These are phyloP conservation scores for Drosophila sproati DNA, from an alignment of 1,140 invertebrate genomes.

Conservation along the genomic window DNA sequence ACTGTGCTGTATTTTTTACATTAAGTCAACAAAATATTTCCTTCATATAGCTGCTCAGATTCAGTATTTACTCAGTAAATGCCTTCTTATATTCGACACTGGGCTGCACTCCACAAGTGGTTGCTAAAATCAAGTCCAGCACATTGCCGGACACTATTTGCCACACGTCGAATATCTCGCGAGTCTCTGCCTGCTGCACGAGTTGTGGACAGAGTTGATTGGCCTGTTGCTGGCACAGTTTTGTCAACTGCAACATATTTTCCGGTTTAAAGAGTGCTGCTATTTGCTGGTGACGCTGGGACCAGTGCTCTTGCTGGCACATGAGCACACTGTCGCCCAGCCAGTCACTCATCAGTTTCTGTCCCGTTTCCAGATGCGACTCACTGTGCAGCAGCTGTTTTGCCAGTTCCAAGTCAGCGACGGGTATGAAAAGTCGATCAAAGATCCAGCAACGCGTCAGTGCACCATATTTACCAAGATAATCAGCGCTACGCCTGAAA, in stretches of 20 bases:
- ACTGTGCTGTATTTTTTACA: too few relatives aligned
- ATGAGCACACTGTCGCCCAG: conserved; percentile 45
- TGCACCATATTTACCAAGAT: conserved; percentile 57
- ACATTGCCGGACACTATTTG: conserved; percentile 15
- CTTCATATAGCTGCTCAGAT: too few relatives aligned
- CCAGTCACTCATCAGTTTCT: conserved; percentile 61
- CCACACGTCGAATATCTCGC: conserved; percentile 24
- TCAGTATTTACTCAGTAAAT: conserved; percentile 40
- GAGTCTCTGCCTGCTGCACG: background rate
- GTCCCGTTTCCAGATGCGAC: conserved; percentile 55
- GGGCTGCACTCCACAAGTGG: conserved; percentile 44
- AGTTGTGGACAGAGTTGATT: conserved; percentile 26
- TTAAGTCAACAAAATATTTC: too few relatives aligned
- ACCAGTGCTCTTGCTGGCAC: conserved; percentile 50
- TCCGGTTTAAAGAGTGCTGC: conserved; percentile 25
- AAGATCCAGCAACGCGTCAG: conserved; percentile 67
- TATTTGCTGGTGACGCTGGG: conserved; percentile 47
- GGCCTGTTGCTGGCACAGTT: conserved; percentile 33
- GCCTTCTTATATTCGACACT: conserved; percentile 44
- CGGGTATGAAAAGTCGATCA: conserved; percentile 62
- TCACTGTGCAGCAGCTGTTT: conserved; percentile 60
- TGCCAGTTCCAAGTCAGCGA: conserved; percentile 61
- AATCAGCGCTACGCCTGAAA: conserved; percentile 52
- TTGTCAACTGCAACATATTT: conserved; percentile 28
- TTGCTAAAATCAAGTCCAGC: conserved; percentile 46